A percentile compares a stretch with the other conserved stretches of the same genome.
Evolutionary conservation across 2,113 vertebrate genomes (phyloP).

Genomic region (Centropus unirufus): DNA sequence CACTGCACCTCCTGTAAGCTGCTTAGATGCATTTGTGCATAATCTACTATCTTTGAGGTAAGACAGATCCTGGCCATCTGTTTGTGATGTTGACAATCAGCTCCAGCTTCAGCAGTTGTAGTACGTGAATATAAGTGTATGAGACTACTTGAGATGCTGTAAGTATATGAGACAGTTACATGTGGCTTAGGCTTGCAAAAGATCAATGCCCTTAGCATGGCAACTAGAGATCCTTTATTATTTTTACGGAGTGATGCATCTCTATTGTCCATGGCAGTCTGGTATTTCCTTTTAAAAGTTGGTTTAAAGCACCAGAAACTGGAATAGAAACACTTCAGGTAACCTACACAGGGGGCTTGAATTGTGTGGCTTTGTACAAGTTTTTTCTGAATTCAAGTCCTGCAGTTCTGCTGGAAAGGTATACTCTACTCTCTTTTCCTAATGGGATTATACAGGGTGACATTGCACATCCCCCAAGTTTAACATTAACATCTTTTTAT

Average conservation of each 20-base stretch:
- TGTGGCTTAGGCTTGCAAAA: background rate
- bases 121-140: background rate
- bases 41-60: background rate
- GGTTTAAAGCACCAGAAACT: background rate
- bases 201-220: accelerated
- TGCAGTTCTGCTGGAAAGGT: background rate
- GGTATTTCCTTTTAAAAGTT: background rate
- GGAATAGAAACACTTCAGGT: background rate
- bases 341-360: background rate
- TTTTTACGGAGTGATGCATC: background rate
- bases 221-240: background rate
- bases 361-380: background rate
- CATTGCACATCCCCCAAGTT: background rate
- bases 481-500: background rate
- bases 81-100: background rate
- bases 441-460: background rate
- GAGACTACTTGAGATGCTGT: background rate
- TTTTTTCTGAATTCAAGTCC: background rate
- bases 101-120: background rate
- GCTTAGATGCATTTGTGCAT: background rate
- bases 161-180: background rate
- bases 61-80: background rate
- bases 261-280: background rate
- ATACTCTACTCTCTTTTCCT: background rate
- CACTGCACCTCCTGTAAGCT: background rate